Evolutionary conservation across 2,797 vertebrate genomes (phyloP).

Genomic region (Tapirus indicus): DNA sequence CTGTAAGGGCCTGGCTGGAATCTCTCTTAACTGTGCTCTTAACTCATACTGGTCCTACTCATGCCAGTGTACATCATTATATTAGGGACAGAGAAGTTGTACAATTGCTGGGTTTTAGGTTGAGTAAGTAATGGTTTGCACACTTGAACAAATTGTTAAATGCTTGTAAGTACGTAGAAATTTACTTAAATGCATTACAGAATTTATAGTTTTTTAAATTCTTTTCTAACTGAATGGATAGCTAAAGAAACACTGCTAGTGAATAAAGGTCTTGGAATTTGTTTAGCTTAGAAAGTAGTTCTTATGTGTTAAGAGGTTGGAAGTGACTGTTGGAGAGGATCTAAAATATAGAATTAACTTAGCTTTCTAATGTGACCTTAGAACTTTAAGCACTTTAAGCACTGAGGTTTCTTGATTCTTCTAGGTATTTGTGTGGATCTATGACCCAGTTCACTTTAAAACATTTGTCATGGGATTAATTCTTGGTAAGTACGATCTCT

Average conservation of each 20-base stretch:
- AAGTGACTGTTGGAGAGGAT: not conserved
- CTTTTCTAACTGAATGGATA: conserved; percentile 7
- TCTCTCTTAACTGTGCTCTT: not conserved
- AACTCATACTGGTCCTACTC: not conserved
- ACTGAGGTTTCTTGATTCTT: conserved; percentile 82
- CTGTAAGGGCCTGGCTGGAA: not conserved
- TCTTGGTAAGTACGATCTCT: conserved; percentile 92
- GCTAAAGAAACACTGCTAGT: not conserved
- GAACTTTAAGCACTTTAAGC: conserved; percentile 64
- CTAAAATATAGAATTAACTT: conserved; percentile 12
- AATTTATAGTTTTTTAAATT: conserved; percentile 32
- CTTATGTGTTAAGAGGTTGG: not conserved
- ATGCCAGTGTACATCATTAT: conserved; percentile 3
- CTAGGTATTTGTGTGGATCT: conserved; percentile 99
- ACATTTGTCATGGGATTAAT: conserved; percentile 99
- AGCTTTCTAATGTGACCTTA: conserved; percentile 41
- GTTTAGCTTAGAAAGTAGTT: conserved; percentile 53
- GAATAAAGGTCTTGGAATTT: conserved; percentile 27
- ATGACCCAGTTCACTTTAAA: conserved; percentile 99
- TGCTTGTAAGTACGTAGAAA: conserved; percentile 25
- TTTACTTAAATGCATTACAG: conserved; percentile 7
- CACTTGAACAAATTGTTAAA: conserved; percentile 15
- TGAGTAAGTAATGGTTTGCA: conserved; percentile 25
- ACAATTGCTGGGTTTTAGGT: not conserved
- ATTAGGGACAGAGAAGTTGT: not conserved